Base-by-base conservation (phyloP, 64 coral and sea anemone genomes). In the Dendronephthya gigantea region DNA sequence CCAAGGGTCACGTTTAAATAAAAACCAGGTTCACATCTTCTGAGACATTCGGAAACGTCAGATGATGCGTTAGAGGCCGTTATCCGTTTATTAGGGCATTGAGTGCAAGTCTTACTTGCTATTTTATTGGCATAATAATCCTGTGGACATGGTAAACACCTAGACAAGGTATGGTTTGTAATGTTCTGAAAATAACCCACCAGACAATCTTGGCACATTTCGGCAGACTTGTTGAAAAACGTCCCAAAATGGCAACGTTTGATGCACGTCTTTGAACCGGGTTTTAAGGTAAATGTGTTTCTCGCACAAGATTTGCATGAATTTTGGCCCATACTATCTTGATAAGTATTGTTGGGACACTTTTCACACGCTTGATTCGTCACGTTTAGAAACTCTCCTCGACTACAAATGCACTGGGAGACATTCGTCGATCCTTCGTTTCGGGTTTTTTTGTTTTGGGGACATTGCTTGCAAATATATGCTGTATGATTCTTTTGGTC, bases 231-330 rank as follows among this genome's bases (percentile, higher is more conserved):
- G 28, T 72, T 83, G 17, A 89, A 34, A 84, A 84, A 84, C 33
- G 83, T 23, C 14, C 88, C 88, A 9, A 25, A 17, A 40, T 62
- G 52, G 70, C 88, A 89, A 12, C 65, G 36, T 43, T n/a, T 2
- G 40, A 89, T 62, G 41, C 88, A 89, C 22, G 49, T 58, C 13
- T 40, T 89, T 89, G 88, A 84, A 22, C 88, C 82, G 31, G 39
- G 15, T 40, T 84, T 65, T 9, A 89, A 50, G 31, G 88, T 84
- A 43, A 34, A 35, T 83, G 19, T 83, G 11, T 45, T 45, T 23
- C 16, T 13, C 31, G 36, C 8, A 35, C 88, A 89, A 10, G 62
- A 48, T 22, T 48, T 89, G 81, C 88, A 89, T 4, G 25, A 83
- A 39, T 84, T 56, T 83, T 84, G 27, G 34, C 66, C 68, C 19